Percentiles rank a stretch among this genome's conserved stretches.
These are phyloP conservation scores for Salmo trutta DNA, from an alignment of 2,797 vertebrate genomes.

Conservation along the genomic window DNA sequence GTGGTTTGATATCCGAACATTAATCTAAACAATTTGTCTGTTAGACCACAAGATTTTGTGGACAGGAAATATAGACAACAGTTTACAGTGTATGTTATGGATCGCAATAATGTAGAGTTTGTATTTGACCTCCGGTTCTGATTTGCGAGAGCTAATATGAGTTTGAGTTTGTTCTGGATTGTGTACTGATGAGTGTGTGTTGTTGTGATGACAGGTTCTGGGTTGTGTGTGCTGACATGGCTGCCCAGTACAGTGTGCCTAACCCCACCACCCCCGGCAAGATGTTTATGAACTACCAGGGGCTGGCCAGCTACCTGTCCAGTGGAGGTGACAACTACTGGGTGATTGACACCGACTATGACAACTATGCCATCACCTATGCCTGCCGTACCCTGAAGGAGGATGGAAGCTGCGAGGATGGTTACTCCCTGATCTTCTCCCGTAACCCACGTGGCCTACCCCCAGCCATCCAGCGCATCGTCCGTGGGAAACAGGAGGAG, in stretches of 20 bases:
- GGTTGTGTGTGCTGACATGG: slow-evolving; percentile 95
- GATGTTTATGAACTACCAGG: slow-evolving; percentile 96
- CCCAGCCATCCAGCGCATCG: slow-evolving; percentile 82
- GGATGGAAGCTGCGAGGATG: slow-evolving; percentile 86
- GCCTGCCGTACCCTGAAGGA: slow-evolving; percentile 88
- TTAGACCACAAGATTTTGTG: too few species aligned
- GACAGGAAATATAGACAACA: too few species aligned
- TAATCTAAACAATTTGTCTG: too few species aligned
- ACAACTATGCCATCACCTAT: slow-evolving; percentile 92
- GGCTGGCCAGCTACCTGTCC: slow-evolving; percentile 92
- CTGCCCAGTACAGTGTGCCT: slow-evolving; percentile 87
- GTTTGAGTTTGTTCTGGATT: not conserved
- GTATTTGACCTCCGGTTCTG: not conserved
- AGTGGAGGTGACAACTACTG: slow-evolving; percentile 95
- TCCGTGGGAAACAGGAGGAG: slow-evolving; percentile 89
- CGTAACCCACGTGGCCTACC: slow-evolving; percentile 88
- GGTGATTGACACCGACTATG: slow-evolving; percentile 94
- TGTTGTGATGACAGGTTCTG: slow-evolving; percentile 79
- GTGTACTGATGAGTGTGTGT: not conserved
- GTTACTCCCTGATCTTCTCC: slow-evolving; percentile 89
- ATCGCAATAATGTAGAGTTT: too few species aligned
- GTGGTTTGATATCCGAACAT: too few species aligned
- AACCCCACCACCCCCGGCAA: slow-evolving; percentile 85
- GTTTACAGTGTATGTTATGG: too few species aligned
- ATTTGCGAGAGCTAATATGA: not conserved